Conservation (phyloP, 2,797 vertebrate species). For the Sarcophilus harrisii region DNA sequence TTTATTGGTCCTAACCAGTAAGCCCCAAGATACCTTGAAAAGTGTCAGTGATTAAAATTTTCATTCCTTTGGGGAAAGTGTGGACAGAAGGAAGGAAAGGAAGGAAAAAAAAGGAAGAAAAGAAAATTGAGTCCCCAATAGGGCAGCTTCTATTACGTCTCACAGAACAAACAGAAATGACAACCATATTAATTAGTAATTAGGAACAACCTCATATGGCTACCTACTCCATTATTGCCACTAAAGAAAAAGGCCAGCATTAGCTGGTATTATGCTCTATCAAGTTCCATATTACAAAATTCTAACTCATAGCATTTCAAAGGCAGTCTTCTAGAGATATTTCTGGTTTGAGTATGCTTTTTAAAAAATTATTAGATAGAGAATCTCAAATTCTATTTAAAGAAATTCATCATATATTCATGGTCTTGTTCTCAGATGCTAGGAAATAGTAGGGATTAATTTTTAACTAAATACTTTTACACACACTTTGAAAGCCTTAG, state of each 20-base stretch:
- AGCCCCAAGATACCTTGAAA: too few relatives aligned
- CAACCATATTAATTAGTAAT: slow-evolving; percentile 10
- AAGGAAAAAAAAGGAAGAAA: too few relatives aligned
- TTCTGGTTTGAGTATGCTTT: background rate
- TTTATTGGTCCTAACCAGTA: too few relatives aligned
- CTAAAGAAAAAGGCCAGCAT: background rate
- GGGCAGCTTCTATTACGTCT: too few relatives aligned
- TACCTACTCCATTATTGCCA: background rate
- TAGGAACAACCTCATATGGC: background rate
- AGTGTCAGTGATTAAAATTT: too few relatives aligned
- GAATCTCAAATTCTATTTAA: background rate
- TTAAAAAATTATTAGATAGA: background rate
- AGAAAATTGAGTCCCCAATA: too few relatives aligned
- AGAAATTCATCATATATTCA: background rate
- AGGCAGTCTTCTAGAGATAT: background rate
- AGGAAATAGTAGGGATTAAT: background rate
- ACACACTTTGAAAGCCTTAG: background rate
- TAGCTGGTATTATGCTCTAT: background rate
- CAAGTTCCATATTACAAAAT: background rate
- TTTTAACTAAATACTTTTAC: background rate
- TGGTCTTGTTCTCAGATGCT: background rate
- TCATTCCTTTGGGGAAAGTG: too few relatives aligned
- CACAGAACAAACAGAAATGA: too few relatives aligned
- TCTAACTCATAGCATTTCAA: background rate
- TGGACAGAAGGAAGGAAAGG: too few relatives aligned